Percentiles rank a stretch among this genome's conserved stretches.
Conservation (phyloP, 2,113 vertebrate genomes). For the Acrocephalus arundinaceus region DNA sequence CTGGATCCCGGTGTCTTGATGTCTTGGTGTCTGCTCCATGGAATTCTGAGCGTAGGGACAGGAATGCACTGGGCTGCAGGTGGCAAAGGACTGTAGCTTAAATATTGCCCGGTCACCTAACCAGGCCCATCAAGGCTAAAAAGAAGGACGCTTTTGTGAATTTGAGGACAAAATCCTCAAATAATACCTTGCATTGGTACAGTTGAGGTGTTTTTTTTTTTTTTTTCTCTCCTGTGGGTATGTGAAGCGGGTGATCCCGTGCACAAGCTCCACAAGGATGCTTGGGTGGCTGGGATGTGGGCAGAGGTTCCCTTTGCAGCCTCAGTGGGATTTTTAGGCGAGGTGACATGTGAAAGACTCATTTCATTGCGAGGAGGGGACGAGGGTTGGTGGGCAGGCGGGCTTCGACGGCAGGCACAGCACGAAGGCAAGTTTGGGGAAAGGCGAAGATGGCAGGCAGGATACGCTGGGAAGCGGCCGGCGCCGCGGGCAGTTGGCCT, state of each 20-base stretch:
- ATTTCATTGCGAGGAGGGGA: rapidly evolving
- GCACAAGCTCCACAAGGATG: neutral
- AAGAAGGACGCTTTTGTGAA: rapidly evolving
- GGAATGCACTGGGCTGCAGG: neutral
- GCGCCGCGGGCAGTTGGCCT: neutral
- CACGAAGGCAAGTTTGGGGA: neutral
- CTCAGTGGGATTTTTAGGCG: neutral
- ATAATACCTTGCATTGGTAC: too few species aligned
- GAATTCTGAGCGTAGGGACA: neutral
- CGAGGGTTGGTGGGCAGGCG: neutral
- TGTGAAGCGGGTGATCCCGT: rapidly evolving
- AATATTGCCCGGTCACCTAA: neutral
- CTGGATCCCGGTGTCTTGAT: neutral
- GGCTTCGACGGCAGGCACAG: neutral
- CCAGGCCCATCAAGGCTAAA: neutral
- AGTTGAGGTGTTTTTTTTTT: rapidly evolving
- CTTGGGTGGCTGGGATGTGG: neutral
- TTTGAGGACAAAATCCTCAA: neutral
- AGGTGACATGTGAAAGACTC: neutral
- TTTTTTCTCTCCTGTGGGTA: rapidly evolving
- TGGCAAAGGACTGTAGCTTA: neutral
- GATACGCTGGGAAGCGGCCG: neutral
- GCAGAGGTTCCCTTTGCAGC: neutral
- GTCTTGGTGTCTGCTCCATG: neutral
- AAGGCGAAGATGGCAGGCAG: neutral